Base-by-base conservation (phyloP, 2,113 vertebrate species). In the Sphyrna mokarran region DNA sequence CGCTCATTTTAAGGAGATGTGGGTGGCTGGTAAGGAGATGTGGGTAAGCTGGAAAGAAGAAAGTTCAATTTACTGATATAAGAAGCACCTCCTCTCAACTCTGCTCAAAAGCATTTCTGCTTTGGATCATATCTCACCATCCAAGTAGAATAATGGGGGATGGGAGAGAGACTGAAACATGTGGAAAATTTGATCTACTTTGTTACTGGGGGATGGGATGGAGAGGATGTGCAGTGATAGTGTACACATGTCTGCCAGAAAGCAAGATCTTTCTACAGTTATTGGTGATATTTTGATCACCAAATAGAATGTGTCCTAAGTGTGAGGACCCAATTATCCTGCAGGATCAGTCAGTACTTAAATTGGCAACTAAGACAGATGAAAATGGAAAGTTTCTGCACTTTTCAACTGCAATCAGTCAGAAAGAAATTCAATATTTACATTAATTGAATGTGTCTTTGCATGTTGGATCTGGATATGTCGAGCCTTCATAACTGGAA, bases 161-260 rank as follows among this genome's bases (percentile, higher is more conserved):
- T n/a, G 89, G 89, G 90, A 66, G 20, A 61, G 58, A 63, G 23
- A 63, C 58, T 91, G 58, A 91, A 93, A 93, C 90, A 37, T 93
- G 48, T 87, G 87, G 54, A n/a, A 90, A 33, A 54, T 93, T n/a
- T 93, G 61, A 93, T 37, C 33, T 93, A 26, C 10, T 61, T 90
- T 66, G 58, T 37, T 33, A 37, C 13, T 68, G 63, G 58, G 90
- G 61, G 48, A 37, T 66, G 90, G 61, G 29, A 8, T 68, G 63
- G 90, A 37, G 18, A 2, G 33, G n/a, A 94, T 7, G 7, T 22
- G 63, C 33, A 94, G 40, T 68, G 18, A 40, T 8, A 22, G 91
- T 94, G 90, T 66, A 66, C 90, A 93, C 61, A 93, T 93, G 29
- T 33, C 90, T n/a, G 61, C 89, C 66, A 33, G 58, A 26, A 66